A percentile compares a stretch with the other conserved stretches of the same genome.
Conservation (phyloP, 2,888 invertebrate species). For the Tridacna crocea region DNA sequence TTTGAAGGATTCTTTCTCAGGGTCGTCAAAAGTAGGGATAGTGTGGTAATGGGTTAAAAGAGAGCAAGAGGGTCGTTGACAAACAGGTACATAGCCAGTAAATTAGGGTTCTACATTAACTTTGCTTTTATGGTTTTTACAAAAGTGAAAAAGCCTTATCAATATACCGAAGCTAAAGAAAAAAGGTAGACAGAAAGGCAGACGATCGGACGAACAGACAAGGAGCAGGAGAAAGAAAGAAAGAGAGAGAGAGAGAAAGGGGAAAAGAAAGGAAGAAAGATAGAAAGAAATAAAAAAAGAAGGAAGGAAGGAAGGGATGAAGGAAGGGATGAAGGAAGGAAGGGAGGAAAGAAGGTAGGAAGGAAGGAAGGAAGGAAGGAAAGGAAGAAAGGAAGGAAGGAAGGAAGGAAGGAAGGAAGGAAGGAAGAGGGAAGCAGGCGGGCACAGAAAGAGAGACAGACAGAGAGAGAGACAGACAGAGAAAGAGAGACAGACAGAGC, state of each 20-base stretch:
- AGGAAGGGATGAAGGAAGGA: background rate
- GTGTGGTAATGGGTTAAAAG: too few relatives aligned
- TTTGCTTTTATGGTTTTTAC: too few relatives aligned
- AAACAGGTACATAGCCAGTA: too few relatives aligned
- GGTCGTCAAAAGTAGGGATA: too few relatives aligned
- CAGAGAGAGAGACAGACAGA: background rate
- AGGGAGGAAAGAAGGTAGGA: too few relatives aligned
- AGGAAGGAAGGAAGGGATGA: background rate
- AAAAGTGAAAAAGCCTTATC: too few relatives aligned
- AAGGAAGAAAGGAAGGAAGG: background rate
- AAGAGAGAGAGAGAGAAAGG: conserved; percentile 7
- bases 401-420: background rate
- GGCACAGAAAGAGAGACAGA: background rate
- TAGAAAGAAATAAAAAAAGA: background rate
- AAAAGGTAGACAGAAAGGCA: background rate
- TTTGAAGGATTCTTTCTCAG: too few relatives aligned
- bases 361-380: too few relatives aligned
- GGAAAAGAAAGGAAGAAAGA: background rate
- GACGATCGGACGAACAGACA: background rate
- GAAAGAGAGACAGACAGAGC: background rate
- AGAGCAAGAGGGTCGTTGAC: too few relatives aligned
- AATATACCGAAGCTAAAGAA: too few relatives aligned
- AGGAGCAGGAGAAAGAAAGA: conserved; percentile 1
- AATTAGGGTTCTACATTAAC: too few relatives aligned
- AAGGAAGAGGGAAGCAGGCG: background rate